A percentile compares a stretch with the other conserved stretches of the same genome.
These are phyloP conservation scores for Pogonus chalceus DNA, from an alignment of 1,140 invertebrate species.

Conservation along the genomic window DNA sequence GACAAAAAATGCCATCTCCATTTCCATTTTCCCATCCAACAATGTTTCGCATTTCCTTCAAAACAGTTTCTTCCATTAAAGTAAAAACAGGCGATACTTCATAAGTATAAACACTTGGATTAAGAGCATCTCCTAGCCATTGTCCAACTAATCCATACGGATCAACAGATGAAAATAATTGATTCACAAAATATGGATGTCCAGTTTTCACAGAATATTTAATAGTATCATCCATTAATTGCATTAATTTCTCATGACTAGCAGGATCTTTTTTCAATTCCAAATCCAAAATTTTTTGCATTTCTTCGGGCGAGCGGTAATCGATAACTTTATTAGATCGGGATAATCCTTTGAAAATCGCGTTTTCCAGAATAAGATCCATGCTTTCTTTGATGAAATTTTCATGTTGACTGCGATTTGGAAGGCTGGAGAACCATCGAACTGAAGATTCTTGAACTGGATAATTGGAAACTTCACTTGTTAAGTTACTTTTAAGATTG, in stretches of 20 bases:
- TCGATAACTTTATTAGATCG: constrained; percentile 61
- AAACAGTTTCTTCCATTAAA: constrained; percentile 72
- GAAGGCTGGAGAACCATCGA: constrained; percentile 39
- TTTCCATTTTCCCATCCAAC: constrained; percentile 71
- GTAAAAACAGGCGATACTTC: constrained; percentile 86
- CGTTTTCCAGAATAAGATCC: constrained; percentile 59
- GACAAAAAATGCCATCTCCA: constrained; percentile 85
- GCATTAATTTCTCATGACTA: constrained; percentile 55
- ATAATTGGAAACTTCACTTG: constrained; percentile 14
- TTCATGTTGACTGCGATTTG: constrained; percentile 51
- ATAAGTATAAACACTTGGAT: constrained; percentile 82
- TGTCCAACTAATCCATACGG: constrained; percentile 76
- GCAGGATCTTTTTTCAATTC: constrained; percentile 45
- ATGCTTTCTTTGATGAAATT: constrained; percentile 57
- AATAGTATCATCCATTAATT: constrained; percentile 55
- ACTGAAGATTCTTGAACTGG: background rate
- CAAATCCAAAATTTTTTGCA: constrained; percentile 56
- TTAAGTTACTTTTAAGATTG: background rate
- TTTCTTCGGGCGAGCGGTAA: constrained; percentile 58
- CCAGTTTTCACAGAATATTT: constrained; percentile 78
- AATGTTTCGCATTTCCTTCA: constrained; percentile 72
- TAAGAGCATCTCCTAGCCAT: constrained; percentile 76
- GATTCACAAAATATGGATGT: constrained; percentile 79
- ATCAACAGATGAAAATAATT: constrained; percentile 76
- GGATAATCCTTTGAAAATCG: constrained; percentile 62